These are phyloP conservation scores for Pyralis farinalis DNA, from an alignment of 2,888 invertebrate species.

Conservation along the genomic window DNA sequence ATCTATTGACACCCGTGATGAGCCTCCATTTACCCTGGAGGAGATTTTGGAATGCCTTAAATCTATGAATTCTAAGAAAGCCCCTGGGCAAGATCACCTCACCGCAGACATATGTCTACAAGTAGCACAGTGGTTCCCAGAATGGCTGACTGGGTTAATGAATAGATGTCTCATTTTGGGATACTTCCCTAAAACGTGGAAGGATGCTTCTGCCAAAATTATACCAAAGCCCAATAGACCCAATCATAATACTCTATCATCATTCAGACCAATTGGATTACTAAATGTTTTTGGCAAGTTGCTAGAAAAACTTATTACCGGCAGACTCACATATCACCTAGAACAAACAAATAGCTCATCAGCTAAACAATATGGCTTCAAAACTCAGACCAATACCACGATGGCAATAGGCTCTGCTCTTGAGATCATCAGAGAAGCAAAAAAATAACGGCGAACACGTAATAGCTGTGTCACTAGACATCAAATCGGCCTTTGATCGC, in stretches of 20 bases:
- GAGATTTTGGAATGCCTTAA: constrained; percentile 13
- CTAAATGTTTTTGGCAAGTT: constrained; percentile 21
- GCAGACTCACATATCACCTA: constrained; percentile 12
- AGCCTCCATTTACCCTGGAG: constrained; percentile 14
- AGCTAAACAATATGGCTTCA: constrained; percentile 19
- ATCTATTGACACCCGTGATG: constrained; percentile 7
- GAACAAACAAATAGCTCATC: not conserved
- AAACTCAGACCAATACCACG: constrained; percentile 16
- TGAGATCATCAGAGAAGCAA: not conserved
- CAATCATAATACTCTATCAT: constrained; percentile 7
- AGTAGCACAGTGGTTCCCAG: not conserved
- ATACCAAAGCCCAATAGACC: constrained; percentile 24
- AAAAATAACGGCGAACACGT: constrained; percentile 2
- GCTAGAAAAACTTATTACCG: constrained; percentile 15
- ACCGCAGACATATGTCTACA: constrained; percentile 19
- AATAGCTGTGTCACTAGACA: constrained; percentile 15
- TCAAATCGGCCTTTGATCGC: too few relatives aligned
- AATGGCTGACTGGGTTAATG: constrained; percentile 1
- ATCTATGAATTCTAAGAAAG: constrained; percentile 17
- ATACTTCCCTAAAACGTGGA: constrained; percentile 20
- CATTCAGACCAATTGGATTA: constrained; percentile 23
- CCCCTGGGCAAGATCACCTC: constrained; percentile 24
- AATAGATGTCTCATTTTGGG: too few relatives aligned
- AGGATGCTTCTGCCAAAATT: constrained; percentile 17
- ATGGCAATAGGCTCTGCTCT: constrained; percentile 12